Evolutionary conservation across 1,140 invertebrate species (phyloP).

Genomic region (Oncopodura yosiiana): DNA sequence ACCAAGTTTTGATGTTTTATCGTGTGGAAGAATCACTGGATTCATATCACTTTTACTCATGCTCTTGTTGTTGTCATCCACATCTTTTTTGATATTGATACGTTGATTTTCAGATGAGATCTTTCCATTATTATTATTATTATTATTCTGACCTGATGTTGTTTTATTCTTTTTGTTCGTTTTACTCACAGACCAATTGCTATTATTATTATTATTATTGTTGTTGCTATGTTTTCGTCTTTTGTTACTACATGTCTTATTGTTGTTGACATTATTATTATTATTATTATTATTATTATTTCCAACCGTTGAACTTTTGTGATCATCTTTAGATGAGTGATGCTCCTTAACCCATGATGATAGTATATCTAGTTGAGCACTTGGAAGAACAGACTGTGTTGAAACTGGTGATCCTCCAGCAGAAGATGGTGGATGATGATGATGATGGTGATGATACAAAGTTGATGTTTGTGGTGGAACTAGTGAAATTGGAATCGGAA

Average conservation of each 20-base stretch:
- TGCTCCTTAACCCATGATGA: constrained; percentile 26
- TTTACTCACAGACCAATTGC: constrained; percentile 15
- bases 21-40: constrained; percentile 1
- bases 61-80: neutral
- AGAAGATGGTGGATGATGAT: neutral
- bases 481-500: constrained; percentile 28
- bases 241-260: neutral
- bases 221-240: neutral
- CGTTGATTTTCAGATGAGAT: constrained; percentile 17
- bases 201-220: neutral
- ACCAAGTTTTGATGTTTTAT: neutral
- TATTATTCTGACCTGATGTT: no score
- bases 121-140: constrained; percentile 11
- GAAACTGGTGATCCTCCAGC: neutral
- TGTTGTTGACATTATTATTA: neutral
- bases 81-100: constrained; percentile 14
- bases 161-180: constrained; percentile 15
- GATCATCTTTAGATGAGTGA: neutral
- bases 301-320: neutral
- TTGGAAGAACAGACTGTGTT: constrained; percentile 1
- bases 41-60: constrained; percentile 1
- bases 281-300: constrained; percentile 7
- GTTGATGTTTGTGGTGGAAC: constrained; percentile 8
- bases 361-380: constrained; percentile 21
- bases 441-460: constrained; percentile 3